Percentiles rank a stretch among this genome's conserved stretches.
Evolutionary conservation across 2,888 invertebrate species (phyloP).

Genomic region (Clostera curtula): DNA sequence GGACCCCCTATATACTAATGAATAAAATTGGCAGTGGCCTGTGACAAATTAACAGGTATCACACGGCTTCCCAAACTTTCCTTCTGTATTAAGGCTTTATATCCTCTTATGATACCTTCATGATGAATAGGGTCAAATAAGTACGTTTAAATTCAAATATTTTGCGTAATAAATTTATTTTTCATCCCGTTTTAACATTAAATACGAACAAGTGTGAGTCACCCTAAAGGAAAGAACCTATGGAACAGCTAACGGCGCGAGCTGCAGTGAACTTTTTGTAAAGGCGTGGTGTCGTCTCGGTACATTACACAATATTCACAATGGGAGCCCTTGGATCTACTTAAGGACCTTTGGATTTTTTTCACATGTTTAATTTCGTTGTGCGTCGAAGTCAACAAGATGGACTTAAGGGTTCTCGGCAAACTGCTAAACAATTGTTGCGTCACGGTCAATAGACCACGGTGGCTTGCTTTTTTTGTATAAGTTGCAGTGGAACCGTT

Average conservation of each 20-base stretch:
- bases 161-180: no score
- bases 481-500: constrained; percentile 33
- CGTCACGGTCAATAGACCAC: constrained; percentile 69
- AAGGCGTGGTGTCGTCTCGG: constrained; percentile 56
- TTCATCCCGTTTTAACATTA: no score
- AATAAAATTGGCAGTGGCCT: no score
- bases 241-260: constrained; percentile 15
- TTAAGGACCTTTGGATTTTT: constrained; percentile 56
- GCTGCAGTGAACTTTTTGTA: constrained; percentile 33
- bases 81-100: no score
- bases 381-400: constrained; percentile 67
- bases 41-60: no score
- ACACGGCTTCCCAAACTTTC: no score
- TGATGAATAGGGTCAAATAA: no score
- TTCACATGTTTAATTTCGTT: constrained; percentile 53
- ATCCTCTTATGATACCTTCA: no score
- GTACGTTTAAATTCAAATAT: no score
- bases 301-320: constrained; percentile 72
- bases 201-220: no score
- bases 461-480: constrained; percentile 46
- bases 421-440: constrained; percentile 72
- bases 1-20: no score
- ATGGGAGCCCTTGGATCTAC: constrained; percentile 63
- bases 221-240: no score
- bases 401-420: constrained; percentile 60